Percentiles rank a stretch among this genome's conserved stretches.
phyloP scores from a whole-genome alignment of 2,113 vertebrate genomes.

The Coptodon rendalli region DNA sequence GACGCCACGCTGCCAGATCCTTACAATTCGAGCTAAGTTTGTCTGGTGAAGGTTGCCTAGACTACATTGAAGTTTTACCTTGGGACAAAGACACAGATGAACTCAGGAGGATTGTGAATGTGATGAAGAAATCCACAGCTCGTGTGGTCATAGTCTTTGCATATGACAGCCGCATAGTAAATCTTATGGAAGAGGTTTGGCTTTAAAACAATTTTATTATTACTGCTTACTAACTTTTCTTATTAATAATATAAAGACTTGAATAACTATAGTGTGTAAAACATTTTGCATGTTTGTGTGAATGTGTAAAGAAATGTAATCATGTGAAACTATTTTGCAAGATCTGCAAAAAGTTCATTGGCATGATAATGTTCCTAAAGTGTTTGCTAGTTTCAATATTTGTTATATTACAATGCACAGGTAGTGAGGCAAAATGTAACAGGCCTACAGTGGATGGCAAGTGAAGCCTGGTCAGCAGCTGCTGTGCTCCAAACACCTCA shows the following conservation, averaged over 20 bases:
- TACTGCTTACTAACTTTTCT: too few relatives aligned
- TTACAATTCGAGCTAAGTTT: neutral
- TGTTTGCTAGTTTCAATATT: neutral
- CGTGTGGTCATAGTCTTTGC: slow-evolving; percentile 39
- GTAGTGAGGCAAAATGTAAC: slow-evolving; percentile 49
- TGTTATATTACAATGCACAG: neutral
- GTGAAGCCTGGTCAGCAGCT: slow-evolving; percentile 64
- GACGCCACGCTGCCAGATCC: slow-evolving; percentile 2
- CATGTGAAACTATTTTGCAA: neutral
- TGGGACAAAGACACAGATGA: slow-evolving; percentile 20
- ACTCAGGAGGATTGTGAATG: slow-evolving; percentile 34
- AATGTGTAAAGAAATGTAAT: neutral
- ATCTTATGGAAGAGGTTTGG: slow-evolving; percentile 49
- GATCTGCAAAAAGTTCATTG: too few relatives aligned
- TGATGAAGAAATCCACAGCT: slow-evolving; percentile 36
- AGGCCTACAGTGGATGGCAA: slow-evolving; percentile 66
- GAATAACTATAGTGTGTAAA: too few relatives aligned
- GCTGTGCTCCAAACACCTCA: slow-evolving; percentile 22
- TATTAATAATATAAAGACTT: too few relatives aligned
- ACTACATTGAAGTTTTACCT: slow-evolving; percentile 57
- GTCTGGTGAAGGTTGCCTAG: slow-evolving; percentile 19
- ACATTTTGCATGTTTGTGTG: too few relatives aligned
- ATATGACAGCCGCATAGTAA: slow-evolving; percentile 32
- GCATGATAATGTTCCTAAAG: too few relatives aligned
- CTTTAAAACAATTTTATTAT: neutral